These are phyloP conservation scores for Thaumatotibia leucotreta DNA, from an alignment of 1,140 invertebrate species.

Conservation along the genomic window DNA sequence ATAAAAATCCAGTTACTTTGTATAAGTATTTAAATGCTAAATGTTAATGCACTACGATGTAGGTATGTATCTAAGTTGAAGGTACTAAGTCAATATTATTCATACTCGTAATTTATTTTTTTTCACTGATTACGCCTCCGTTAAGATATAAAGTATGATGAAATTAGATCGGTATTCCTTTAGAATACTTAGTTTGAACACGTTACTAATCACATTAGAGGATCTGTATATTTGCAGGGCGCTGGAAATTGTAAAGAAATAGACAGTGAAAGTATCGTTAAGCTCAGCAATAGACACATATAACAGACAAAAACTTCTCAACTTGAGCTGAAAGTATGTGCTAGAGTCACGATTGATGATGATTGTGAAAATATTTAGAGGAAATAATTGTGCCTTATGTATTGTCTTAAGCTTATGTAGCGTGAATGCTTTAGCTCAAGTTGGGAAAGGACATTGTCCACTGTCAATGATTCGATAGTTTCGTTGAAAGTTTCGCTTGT, in stretches of 20 bases:
- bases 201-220: constrained; percentile 13
- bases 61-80: not conserved
- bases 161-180: no score
- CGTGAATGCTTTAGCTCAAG: constrained; percentile 43
- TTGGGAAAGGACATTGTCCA: constrained; percentile 52
- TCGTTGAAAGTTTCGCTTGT: not conserved
- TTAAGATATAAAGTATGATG: no score
- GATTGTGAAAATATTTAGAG: not conserved
- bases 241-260: constrained; percentile 22
- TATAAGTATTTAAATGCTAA: not conserved
- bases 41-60: not conserved
- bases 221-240: constrained; percentile 29
- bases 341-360: constrained; percentile 25
- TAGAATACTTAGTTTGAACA: no score
- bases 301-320: constrained; percentile 42
- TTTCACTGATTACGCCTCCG: no score
- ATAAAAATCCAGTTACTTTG: not conserved
- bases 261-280: constrained; percentile 29
- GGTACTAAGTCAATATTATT: no score
- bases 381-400: not conserved
- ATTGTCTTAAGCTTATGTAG: constrained; percentile 22
- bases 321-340: constrained; percentile 37
- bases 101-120: no score
- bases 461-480: constrained; percentile 53
- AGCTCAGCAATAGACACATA: constrained; percentile 39